Evolutionary conservation across 2,797 vertebrate species (phyloP), one percentile per base, ranked within the genome.

Genomic region (Halcyon leucocephala): DNA sequence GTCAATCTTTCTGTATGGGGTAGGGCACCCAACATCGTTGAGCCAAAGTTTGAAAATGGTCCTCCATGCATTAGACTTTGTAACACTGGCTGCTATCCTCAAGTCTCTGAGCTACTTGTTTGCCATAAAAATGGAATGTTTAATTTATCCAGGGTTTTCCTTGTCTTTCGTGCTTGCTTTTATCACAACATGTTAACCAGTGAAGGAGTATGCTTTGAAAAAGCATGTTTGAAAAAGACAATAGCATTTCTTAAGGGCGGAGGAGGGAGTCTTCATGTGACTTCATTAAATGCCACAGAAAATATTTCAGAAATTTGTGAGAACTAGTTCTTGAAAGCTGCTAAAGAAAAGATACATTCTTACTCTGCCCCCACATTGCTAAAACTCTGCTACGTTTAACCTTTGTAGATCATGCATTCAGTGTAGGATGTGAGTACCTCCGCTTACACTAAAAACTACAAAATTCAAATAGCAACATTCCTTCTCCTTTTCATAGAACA

Each of bases 301-400:
- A 98, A 89, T 91, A 98, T 97, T 96, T 93, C 39, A 97, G 94
- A 96, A 95, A 97, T 98, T 96, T 94, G 64, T 95, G 95, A 96
- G 95, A 97, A 97, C 84, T 79, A 51, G 87, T 64, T 97, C 93
- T 96, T 93, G 87, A 95, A 96, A 93, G 37, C 91, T 83, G 49
- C 12, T 64, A 66, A 96, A 97, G 97, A 98, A 98, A 98, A 92
- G 94, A 94, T 69, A 65, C 96, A 97, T 97, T 98, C 93, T 98
- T 97, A 82, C 91, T 80, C 85, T 91, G 90, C 96, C 93, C 95
- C 97, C 96, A 95, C 96, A 71, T 12, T 88, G 52, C 88, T 69
- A n/a, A 39, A 83, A 44, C 71, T 82, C n/a, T 80, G 69, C 83
- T 84, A 61, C 24, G 31, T 82, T 93, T 80, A 92, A 82, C 81